Evolutionary conservation across 2,113 vertebrate genomes (phyloP), one percentile per base, ranked within the genome.

Genomic region (Myotis yumanensis): DNA sequence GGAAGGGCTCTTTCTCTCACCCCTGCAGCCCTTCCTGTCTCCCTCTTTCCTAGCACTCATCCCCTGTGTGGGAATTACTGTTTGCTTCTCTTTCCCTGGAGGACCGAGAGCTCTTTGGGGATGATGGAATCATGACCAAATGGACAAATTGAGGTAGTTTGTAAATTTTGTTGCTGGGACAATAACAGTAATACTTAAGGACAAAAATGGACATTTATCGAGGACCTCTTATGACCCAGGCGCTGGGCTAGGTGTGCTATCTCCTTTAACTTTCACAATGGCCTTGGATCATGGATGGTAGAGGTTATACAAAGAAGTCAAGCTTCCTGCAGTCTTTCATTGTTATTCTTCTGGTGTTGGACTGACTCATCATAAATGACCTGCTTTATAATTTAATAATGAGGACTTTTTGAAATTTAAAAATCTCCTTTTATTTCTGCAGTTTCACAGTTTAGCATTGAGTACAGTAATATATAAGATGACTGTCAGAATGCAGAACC

Each of bases 321-420:
- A 59, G 37, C 57, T 90, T 89, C 57, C 80, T 89, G 64, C 28
- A 94, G 54, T 54, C 87, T 80, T 95, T 84, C 68, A 22, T 77
- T 95, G 62, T 93, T 97, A 96, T 91, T 96, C 91, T 97, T 96
- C 95, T 87, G 97, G 32, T 96, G 98, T 95, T 96, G 96, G 94
- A 93, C 97, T 97, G 57, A 97, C 94, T 98, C 96, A 98, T 97
- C 96, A 95, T 83, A 97, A 96, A 96, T 96, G 85, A 96, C 93
- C 94, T 95, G 93, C 92, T 84, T 96, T 97, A 93, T 97, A 97
- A 97, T 97, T 96, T 90, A 96, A 97, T 97, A 97, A 97, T 96
- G 95, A 0, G 0, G 84, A 89, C 94, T 95, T 91, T 90, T 76
- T 72, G 54, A 97, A 94, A 96, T 71, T 96, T 84, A 81, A 95